These are phyloP conservation scores for Ypsolopha scabrella DNA, from an alignment of 2,888 invertebrate species.

Conservation along the genomic window DNA sequence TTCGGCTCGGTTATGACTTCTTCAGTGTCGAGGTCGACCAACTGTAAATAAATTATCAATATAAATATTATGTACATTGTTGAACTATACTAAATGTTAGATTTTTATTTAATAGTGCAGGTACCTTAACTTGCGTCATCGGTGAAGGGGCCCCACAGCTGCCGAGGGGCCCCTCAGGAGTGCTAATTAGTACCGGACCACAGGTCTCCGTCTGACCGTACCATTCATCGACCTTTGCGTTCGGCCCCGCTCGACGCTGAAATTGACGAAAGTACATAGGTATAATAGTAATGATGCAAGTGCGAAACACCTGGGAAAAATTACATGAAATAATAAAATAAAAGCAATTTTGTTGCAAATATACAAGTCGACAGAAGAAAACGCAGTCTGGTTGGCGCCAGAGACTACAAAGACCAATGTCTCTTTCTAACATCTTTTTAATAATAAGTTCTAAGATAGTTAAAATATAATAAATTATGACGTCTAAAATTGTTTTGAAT, in stretches of 20 bases:
- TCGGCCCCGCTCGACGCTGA: constrained; percentile 24
- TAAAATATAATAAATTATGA: too few relatives aligned
- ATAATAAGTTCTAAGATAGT: too few relatives aligned
- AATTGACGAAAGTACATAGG: constrained; percentile 8
- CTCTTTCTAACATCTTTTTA: too few relatives aligned
- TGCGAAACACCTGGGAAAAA: too few relatives aligned
- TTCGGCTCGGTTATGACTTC: constrained; percentile 39
- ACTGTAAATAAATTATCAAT: constrained; percentile 22
- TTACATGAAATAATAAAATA: too few relatives aligned
- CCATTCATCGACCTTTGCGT: constrained; percentile 19
- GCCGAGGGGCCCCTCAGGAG: constrained; percentile 25
- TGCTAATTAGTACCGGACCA: constrained; percentile 23
- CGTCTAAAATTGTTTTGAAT: too few relatives aligned
- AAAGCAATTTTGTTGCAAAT: too few relatives aligned
- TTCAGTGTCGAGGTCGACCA: constrained; percentile 37
- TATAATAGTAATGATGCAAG: too few relatives aligned
- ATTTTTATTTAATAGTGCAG: too few relatives aligned
- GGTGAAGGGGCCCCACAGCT: constrained; percentile 25
- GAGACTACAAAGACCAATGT: too few relatives aligned
- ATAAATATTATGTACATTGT: background rate
- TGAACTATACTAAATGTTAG: background rate
- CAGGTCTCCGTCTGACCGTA: constrained; percentile 46
- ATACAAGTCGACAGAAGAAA: too few relatives aligned
- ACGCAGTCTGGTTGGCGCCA: too few relatives aligned
- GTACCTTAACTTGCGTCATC: constrained; percentile 27